phyloP scores from a whole-genome alignment of 2,888 invertebrate genomes.

The Cabera pusaria region DNA sequence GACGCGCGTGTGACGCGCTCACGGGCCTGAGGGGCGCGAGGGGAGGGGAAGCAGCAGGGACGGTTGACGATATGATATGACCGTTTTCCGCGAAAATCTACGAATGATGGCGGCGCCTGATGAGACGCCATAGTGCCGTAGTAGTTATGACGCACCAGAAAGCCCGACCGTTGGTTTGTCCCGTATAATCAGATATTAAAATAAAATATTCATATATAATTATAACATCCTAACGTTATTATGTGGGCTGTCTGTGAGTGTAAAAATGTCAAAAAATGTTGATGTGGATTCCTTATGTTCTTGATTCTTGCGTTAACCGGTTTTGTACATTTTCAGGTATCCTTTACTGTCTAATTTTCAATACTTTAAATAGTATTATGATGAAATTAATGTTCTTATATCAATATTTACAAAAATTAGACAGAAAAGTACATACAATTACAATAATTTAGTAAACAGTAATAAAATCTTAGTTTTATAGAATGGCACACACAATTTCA shows the following conservation, averaged over 20 bases:
- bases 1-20: constrained; percentile 68
- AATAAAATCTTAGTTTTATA: too few species aligned
- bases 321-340: constrained; percentile 11
- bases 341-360: constrained; percentile 15
- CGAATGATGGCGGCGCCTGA: constrained; percentile 57
- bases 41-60: constrained; percentile 39
- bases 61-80: constrained; percentile 64
- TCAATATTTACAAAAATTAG: too few species aligned
- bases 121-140: constrained; percentile 49
- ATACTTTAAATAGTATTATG: too few species aligned
- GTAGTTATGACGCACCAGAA: constrained; percentile 66
- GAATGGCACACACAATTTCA: neutral
- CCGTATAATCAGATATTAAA: constrained; percentile 44
- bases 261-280: constrained; percentile 14
- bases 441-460: too few species aligned
- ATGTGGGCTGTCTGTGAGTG: too few species aligned
- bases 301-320: constrained; percentile 33
- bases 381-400: too few species aligned
- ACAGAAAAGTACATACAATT: too few species aligned
- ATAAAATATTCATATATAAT: constrained; percentile 29
- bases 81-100: constrained; percentile 80
- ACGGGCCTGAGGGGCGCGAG: constrained; percentile 43
- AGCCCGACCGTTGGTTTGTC: constrained; percentile 62
- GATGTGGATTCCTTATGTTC: constrained; percentile 8
- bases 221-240: too few species aligned